Evolutionary conservation across 2,888 invertebrate species (phyloP).

Genomic region (Digitonthophagus gazella): DNA sequence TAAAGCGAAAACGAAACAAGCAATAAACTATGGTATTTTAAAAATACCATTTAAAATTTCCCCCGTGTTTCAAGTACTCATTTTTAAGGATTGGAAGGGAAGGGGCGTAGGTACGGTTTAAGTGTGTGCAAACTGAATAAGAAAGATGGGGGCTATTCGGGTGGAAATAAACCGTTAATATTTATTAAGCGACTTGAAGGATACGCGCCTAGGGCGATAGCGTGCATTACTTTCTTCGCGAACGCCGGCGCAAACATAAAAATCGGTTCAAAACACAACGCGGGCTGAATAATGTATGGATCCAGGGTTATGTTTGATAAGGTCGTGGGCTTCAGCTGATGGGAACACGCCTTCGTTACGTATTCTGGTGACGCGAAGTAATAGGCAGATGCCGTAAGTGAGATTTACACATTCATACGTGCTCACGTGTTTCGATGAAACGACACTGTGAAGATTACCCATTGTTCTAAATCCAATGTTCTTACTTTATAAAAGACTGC

Average conservation of each 20-base stretch:
- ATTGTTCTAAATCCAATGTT: too few species aligned
- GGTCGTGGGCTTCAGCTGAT: conserved; percentile 9
- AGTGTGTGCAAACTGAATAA: conserved; percentile 4
- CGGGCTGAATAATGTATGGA: conserved; percentile 8
- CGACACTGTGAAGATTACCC: not conserved
- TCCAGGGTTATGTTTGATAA: conserved; percentile 10
- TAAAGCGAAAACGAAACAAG: not conserved
- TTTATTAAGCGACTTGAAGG: conserved; percentile 9
- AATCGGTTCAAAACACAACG: conserved; percentile 15
- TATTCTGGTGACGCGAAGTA: not conserved
- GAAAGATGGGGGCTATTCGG: not conserved
- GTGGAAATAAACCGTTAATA: conserved; percentile 9
- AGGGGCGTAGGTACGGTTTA: not conserved
- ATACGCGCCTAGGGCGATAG: conserved; percentile 5
- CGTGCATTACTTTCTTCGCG: conserved; percentile 4
- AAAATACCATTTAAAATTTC: too few species aligned
- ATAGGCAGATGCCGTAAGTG: not conserved
- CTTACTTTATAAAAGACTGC: too few species aligned
- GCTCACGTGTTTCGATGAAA: not conserved
- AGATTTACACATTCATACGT: not conserved
- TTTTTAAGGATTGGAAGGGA: too few species aligned
- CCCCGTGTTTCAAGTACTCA: too few species aligned
- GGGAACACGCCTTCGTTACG: conserved; percentile 1
- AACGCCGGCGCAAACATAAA: conserved; percentile 9
- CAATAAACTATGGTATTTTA: not conserved